Evolutionary conservation across 2,797 vertebrate genomes (phyloP), one percentile per base, ranked within the genome.

Genomic region (Parauchenoglanis punctatus): DNA sequence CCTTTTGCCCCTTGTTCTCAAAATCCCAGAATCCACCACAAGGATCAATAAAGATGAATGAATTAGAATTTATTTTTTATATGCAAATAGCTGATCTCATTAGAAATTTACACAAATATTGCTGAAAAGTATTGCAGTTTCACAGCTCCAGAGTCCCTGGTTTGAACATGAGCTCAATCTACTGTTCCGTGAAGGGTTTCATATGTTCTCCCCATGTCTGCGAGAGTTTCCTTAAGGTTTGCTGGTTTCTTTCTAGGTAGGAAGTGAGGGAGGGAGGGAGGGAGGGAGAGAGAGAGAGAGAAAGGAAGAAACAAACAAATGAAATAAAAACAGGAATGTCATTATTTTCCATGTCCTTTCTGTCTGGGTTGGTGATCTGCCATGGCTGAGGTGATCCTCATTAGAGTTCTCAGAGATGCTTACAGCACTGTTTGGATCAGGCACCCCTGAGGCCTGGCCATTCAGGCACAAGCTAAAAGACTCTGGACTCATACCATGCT

Each of bases 321-420:
- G 23, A 8, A 52, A 72, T 0, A 18, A 81, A 90, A 72, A 87
- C 56, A 81, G 25, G 31, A 28, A 18, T 12, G 46, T 85, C 56
- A 88, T 89, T 65, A 86, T 89, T 56, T 89, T 80, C 78, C 75
- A 28, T 67, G 77, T 68, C 31, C 73, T 59, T 25, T 58, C 7
- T 35, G 35, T 52, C n/a, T 86, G 44, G 46, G 81, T 44, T 49
- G 75, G 81, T 58, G 61, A 85, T 59, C n/a, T 68, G 81, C 52
- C 83, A 81, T 87, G 61, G 68, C 70, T 87, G 52, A 73, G 83
- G n/a, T 78, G 70, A 86, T 86, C 61, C 80, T 88, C 76, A 86
- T 87, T 89, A 88, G 56, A 76, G 68, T 81, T 54, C 65, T 75
- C 72, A 78, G 81, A 58, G 17, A 68, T 65, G 85, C 76, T 65